A percentile compares a stretch with the other conserved stretches of the same genome.
Evolutionary conservation across 2,797 vertebrate genomes (phyloP).

Genomic region (Hirundo rustica): DNA sequence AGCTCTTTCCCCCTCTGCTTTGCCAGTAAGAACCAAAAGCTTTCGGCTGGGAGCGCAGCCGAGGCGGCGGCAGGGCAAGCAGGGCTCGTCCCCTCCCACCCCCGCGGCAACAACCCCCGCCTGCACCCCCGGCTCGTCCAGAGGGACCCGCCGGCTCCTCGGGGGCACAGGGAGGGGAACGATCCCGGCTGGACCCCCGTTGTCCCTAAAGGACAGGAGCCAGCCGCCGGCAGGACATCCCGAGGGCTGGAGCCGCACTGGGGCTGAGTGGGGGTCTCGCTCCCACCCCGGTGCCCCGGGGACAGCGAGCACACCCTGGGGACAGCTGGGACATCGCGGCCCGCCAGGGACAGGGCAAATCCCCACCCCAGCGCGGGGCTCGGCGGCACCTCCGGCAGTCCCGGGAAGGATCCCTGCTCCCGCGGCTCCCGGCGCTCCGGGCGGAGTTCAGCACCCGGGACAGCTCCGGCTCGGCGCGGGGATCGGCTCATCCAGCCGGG

Average conservation of each 20-base stretch:
- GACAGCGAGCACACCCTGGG: neutral
- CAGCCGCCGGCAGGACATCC: rapidly evolving
- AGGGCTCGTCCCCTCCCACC: neutral
- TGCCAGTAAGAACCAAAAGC: neutral
- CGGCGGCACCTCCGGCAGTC: neutral
- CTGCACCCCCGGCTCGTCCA: rapidly evolving
- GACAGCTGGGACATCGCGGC: neutral
- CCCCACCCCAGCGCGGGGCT: rapidly evolving
- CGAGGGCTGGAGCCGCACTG: neutral
- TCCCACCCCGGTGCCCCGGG: neutral
- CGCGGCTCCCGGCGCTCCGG: neutral
- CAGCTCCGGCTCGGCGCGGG: neutral
- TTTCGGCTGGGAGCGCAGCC: neutral
- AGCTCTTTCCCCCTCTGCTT: neutral
- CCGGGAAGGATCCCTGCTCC: too few species aligned
- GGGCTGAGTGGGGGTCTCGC: too few species aligned
- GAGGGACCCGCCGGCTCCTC: rapidly evolving
- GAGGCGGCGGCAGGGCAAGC: neutral
- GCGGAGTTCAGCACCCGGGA: slow-evolving; percentile 27
- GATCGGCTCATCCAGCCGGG: rapidly evolving
- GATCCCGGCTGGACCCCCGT: rapidly evolving
- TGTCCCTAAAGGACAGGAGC: neutral
- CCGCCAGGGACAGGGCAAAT: neutral
- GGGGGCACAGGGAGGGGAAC: neutral
- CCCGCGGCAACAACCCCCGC: neutral